A percentile compares a stretch with the other conserved stretches of the same genome.
phyloP scores from a whole-genome alignment of 2,113 vertebrate genomes.

The Bufo gargarizans region DNA sequence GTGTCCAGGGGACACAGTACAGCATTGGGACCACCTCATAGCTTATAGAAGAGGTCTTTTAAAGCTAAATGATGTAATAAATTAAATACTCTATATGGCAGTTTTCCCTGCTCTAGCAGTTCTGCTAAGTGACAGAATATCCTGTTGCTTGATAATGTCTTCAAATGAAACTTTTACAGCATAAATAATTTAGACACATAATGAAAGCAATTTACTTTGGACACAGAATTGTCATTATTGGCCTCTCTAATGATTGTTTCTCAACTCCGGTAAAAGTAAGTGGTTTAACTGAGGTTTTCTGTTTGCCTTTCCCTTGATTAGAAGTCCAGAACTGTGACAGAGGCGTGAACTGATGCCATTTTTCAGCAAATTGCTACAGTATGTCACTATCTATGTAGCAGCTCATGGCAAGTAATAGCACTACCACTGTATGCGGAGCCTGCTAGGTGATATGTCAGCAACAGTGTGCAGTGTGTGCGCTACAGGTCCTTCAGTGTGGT shows the following conservation, averaged over 20 bases:
- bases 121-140: background rate
- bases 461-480: too few relatives aligned
- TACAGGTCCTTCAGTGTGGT: too few relatives aligned
- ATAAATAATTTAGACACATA: background rate
- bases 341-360: background rate
- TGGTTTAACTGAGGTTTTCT: background rate
- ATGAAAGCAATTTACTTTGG: background rate
- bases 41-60: too few relatives aligned
- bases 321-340: background rate
- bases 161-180: background rate
- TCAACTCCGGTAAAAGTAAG: background rate
- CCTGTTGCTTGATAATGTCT: background rate
- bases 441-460: too few relatives aligned
- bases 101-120: background rate
- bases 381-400: background rate
- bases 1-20: too few relatives aligned
- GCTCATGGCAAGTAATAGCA: background rate
- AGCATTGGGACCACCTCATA: too few relatives aligned
- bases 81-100: background rate
- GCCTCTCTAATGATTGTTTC: background rate
- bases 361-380: background rate
- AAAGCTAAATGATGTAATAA: too few relatives aligned
- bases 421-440: too few relatives aligned
- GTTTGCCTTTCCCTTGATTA: background rate
- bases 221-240: background rate